Percentiles rank a stretch among this genome's conserved stretches.
phyloP scores from a whole-genome alignment of 2,113 vertebrate species.

The Hemiscyllium ocellatum region DNA sequence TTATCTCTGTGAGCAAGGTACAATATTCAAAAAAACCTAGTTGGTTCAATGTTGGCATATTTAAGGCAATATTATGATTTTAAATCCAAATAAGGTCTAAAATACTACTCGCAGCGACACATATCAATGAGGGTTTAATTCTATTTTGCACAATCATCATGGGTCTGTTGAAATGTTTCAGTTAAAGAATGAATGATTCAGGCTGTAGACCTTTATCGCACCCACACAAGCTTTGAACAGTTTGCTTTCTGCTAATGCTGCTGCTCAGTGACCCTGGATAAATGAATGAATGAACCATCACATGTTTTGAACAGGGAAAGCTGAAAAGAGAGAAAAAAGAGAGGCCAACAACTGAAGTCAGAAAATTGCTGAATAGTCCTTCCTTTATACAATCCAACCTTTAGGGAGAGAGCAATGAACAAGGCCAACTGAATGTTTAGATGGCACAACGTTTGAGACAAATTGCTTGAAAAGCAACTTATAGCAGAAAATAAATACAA shows the following conservation, averaged over 20 bases:
- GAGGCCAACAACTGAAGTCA: not conserved
- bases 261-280: not conserved
- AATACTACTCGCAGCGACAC: not conserved
- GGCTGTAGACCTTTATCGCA: not conserved
- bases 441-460: not conserved
- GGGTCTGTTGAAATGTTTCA: not conserved
- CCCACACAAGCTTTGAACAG: not conserved
- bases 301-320: not conserved
- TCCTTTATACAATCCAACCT: not conserved
- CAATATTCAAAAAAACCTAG: too few relatives aligned
- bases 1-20: not conserved
- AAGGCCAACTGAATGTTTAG: not conserved
- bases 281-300: not conserved
- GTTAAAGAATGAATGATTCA: not conserved
- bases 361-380: not conserved
- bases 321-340: not conserved
- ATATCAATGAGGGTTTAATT: not conserved
- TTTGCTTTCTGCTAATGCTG: not conserved
- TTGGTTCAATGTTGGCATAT: not conserved
- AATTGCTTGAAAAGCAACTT: slow-evolving; percentile 2
- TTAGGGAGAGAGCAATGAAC: not conserved
- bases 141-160: too few relatives aligned
- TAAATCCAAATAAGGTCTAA: not conserved
- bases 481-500: not conserved
- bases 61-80: not conserved